Evolutionary conservation across 1,140 invertebrate genomes (phyloP), one percentile per base, ranked within the genome.

Genomic region (Helicoverpa zea): DNA sequence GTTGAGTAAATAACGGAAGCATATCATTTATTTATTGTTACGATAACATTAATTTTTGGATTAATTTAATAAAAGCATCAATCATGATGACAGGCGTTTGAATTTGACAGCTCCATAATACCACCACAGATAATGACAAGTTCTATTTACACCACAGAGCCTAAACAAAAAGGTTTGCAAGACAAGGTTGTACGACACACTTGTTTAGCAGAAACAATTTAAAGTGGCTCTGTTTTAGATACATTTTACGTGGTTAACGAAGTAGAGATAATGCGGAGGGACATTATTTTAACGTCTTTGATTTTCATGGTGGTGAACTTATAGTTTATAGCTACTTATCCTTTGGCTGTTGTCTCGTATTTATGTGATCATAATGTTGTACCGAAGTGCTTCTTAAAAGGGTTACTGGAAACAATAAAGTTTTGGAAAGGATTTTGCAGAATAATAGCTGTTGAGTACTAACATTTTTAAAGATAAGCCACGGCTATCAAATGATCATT

Each of bases 181-280:
- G 11, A 30, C 58, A 61, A 61, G 58, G 23, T 23, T 11, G 23
- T 59, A 16, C n/a, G 18, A n/a, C 54, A 68, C 64, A 68, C 64
- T 49, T 18, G 51, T 70, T 70, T 29, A 29, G 52, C 66, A 49
- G 49, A 70, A 51, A 72, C 23, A 54, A 51, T 18, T 70, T 29
- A 52, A 29, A 52, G 49, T 72, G 47, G 1, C 18, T 72, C 49
- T 72, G 47, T 49, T 18, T 72, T 49, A 72, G 49, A 54, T 52
- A 70, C 49, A 51, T 30, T 70, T 29, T 61, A 30, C 58, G 23
- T 61, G 11, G 16, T 54, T 72, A 72, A 72, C 68, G 66, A 70
- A 49, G 10, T 49, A 70, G 16, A 70, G 43, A 49, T 49, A 49
- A 52, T 49, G 47, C 3, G 58, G n/a, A 52, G 9, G n/a, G 35